Evolutionary conservation across 1,140 invertebrate species (phyloP), one percentile per base, ranked within the genome.

Genomic region (Condylostylus longicornis): DNA sequence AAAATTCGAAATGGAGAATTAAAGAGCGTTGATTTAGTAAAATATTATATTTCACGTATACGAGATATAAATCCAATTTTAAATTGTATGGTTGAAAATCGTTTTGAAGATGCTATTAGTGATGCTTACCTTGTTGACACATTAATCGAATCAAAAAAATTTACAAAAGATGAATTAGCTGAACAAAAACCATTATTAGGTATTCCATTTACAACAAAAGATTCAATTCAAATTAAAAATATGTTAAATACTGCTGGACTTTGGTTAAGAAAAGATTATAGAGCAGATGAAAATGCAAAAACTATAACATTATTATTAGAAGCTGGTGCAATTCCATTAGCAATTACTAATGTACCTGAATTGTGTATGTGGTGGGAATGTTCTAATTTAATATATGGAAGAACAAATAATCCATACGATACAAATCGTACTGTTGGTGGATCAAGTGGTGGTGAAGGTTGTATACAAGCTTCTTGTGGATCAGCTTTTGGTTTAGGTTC

Each of bases 281-380:
- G 70, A 2, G 73, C 75, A 1, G 56, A 71, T 1, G 58, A 75
- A 49, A 85, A 93, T 65, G 77, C 85, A 10, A 73, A 77, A 29
- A 72, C 65, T 17, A 72, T 93, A 23, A 64, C 54, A 22, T 52
- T 76, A 17, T 66, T 94, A 57, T 72, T 72, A 46, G 62, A 72
- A 44, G 79, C 82, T 13, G 87, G 91, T 23, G 85, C 82, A 25
- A 94, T 96, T 49, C 79, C 84, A 4, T 67, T 94, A 9, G 83
- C 76, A 20, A 66, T 87, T 5, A 95, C 90, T 2, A 95, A 96
- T 61, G 75, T 91, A 1, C 87, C 89, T 3, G 90, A 96, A 64
- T 61, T 90, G 5, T 87, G 82, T 54, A 86, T 90, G 81, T 91
- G 87, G 85, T 90, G 83, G 77, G 91, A 96, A 61, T 82, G 80